Percentiles rank a stretch among this genome's conserved stretches.
Evolutionary conservation across 2,888 invertebrate species (phyloP).

Genomic region (Unio delphinus): DNA sequence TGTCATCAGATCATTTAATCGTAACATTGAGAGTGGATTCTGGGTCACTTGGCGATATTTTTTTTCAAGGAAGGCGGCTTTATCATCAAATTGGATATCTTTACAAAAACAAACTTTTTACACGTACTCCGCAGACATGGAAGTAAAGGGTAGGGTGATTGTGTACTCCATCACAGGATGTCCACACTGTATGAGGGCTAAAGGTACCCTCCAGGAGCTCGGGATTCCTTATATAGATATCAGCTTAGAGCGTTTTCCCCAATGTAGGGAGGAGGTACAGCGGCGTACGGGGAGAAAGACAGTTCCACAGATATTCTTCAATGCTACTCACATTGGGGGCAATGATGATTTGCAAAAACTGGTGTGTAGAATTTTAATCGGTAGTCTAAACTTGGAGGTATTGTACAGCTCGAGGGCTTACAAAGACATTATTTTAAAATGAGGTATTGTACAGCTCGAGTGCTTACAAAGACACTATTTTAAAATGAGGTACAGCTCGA

Average conservation of each 20-base stretch:
- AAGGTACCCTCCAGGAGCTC: slow-evolving; percentile 57
- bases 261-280: slow-evolving; percentile 61
- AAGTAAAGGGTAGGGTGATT: slow-evolving; percentile 63
- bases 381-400: not conserved
- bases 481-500: not conserved
- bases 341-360: slow-evolving; percentile 66
- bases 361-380: slow-evolving; percentile 45
- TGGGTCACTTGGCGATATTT: too few species aligned
- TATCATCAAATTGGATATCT: too few species aligned
- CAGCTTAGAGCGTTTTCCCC: slow-evolving; percentile 67
- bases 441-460: too few species aligned
- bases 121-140: slow-evolving; percentile 26
- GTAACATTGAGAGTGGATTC: too few species aligned
- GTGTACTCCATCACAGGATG: slow-evolving; percentile 70
- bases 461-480: not conserved
- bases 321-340: slow-evolving; percentile 68
- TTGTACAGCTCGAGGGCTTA: too few species aligned
- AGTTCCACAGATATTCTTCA: slow-evolving; percentile 72
- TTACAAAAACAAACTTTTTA: too few species aligned
- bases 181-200: slow-evolving; percentile 68
- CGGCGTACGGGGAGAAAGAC: slow-evolving; percentile 60
- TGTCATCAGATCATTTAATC: too few species aligned
- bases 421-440: not conserved
- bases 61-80: too few species aligned
- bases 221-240: slow-evolving; percentile 69